Evolutionary conservation across 2,113 vertebrate genomes (phyloP), one percentile per base, ranked within the genome.

Genomic region (Acanthochromis polyacanthus): DNA sequence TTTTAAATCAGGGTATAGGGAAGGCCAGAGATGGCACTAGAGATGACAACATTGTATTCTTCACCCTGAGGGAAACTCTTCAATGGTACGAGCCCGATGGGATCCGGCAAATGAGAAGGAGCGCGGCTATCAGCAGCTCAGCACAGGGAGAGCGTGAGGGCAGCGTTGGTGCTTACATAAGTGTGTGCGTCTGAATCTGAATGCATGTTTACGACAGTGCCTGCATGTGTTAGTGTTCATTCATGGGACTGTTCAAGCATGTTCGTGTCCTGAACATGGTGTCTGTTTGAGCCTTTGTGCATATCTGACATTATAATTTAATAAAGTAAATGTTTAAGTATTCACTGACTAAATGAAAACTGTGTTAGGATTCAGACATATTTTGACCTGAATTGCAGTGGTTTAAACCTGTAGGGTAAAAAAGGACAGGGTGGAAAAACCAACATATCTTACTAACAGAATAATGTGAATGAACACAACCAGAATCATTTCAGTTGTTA

Each of bases 21-120:
- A 22, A 56, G 78, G 74, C 61, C 72, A 86, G 83, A 81, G 85
- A 91, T 84, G 79, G 85, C 83, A 88, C 78, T 64, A 25, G 85
- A 90, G 87, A 91, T 90, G 91, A 91, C 90, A 92, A 85, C 82
- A 77, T 40, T 84, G 81, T 77, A 82, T 85, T 83, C 80, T 84
- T 80, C 81, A 78, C 83, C 91, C 85, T 15, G 66, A 80, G 88
- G 88, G 71, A 75, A 86, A 74, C 71, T 83, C 83, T 91, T 83
- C 79, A 87, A 78, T 63, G 76, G 83, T 78, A 79, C 48, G 22
- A 71, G 71, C 62, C 83, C 79, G 4, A 81, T 80, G 79, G 82
- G 88, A 90, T 77, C 72, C 19, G 30, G 78, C 71, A 76, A 88
- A 85, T 66, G 69, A 83, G 84, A 84, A 63, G 28, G 71, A 83